phyloP scores from a whole-genome alignment of 2,888 invertebrate genomes.

The Eupithecia abbreviata region DNA sequence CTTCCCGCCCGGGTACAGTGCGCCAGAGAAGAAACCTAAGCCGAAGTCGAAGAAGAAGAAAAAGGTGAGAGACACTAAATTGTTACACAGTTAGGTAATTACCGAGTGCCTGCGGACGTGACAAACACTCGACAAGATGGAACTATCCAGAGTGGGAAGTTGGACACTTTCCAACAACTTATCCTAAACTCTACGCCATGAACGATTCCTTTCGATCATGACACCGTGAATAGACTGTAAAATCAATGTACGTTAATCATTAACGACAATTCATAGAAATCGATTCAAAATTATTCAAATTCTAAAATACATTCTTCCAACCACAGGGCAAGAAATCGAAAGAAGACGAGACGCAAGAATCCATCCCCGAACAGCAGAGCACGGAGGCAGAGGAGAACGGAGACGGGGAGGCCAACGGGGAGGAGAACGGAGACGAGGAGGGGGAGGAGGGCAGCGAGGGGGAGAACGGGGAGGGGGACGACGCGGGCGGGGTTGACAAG shows the following conservation, averaged over 20 bases:
- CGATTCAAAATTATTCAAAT: neutral
- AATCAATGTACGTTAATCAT: too few species aligned
- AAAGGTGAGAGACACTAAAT: constrained; percentile 61
- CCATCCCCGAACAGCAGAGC: constrained; percentile 54
- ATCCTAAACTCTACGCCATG: neutral
- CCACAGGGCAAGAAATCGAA: constrained; percentile 68
- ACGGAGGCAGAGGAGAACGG: constrained; percentile 54
- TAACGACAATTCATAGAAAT: too few species aligned
- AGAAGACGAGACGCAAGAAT: constrained; percentile 62
- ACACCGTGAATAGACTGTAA: neutral
- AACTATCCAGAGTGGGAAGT: neutral
- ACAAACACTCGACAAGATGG: neutral
- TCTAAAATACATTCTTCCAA: constrained; percentile 13
- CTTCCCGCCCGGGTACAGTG: constrained; percentile 87
- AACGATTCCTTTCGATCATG: neutral
- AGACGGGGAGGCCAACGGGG: constrained; percentile 57
- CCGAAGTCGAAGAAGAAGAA: constrained; percentile 82
- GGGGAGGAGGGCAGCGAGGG: constrained; percentile 57
- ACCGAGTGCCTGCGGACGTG: neutral
- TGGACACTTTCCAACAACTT: neutral
- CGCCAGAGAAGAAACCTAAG: constrained; percentile 74
- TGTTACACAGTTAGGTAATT: neutral
- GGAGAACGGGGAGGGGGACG: constrained; percentile 54
- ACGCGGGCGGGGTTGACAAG: constrained; percentile 65
- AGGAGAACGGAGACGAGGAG: constrained; percentile 60